Conservation (phyloP, 2,113 vertebrate genomes). For the Corythornis vintsioides region DNA sequence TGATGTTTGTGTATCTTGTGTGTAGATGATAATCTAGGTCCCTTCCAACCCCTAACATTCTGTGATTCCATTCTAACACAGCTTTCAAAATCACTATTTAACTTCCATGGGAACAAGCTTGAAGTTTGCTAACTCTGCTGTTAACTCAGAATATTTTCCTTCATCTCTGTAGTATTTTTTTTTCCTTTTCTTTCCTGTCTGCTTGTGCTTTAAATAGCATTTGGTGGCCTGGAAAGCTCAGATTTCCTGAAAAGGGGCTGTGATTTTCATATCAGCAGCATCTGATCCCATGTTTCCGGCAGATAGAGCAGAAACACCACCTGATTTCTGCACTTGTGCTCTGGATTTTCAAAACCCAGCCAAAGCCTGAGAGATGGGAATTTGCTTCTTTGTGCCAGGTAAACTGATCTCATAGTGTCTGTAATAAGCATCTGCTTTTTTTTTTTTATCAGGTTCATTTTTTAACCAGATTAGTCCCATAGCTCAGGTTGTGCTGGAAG, state of each 20-base stretch:
- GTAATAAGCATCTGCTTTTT: not conserved
- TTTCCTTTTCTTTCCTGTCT: constrained; percentile 15
- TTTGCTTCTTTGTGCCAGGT: not conserved
- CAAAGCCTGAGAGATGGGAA: not conserved
- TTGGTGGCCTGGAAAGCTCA: constrained; percentile 32
- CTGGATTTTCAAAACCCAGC: not conserved
- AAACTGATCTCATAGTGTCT: not conserved
- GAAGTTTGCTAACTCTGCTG: not conserved
- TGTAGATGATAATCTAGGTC: too few relatives aligned
- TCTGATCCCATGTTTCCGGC: constrained; percentile 52
- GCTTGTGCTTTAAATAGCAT: constrained; percentile 47
- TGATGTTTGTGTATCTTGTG: not conserved
- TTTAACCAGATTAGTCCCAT: not conserved
- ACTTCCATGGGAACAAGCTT: not conserved
- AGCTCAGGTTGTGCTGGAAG: not conserved
- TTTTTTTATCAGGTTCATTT: not conserved
- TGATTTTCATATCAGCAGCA: constrained; percentile 18
- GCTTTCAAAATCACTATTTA: not conserved
- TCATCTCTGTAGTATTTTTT: constrained; percentile 27
- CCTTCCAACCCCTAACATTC: too few relatives aligned
- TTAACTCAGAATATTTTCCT: not conserved
- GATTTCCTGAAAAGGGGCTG: constrained; percentile 51
- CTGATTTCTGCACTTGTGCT: constrained; percentile 11
- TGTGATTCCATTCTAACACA: not conserved
- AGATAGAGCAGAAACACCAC: constrained; percentile 46